Evolutionary conservation across 2,888 invertebrate species (phyloP).

Genomic region (Diplazon laetatorius): DNA sequence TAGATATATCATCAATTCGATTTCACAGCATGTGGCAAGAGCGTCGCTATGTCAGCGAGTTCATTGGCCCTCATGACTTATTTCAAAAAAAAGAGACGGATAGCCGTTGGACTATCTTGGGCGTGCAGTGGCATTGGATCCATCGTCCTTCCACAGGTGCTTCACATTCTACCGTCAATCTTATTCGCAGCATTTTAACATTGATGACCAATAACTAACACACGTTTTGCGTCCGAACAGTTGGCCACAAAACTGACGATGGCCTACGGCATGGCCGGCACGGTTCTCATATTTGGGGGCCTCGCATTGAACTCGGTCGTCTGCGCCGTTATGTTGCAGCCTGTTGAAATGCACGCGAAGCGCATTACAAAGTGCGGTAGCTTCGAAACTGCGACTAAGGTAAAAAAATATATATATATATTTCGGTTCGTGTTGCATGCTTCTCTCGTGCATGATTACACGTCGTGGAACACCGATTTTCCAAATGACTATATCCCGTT

Average conservation of each 20-base stretch:
- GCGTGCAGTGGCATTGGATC: conserved; percentile 89
- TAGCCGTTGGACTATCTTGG: conserved; percentile 89
- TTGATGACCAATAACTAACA: conserved; percentile 17
- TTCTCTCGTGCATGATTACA: too few species aligned
- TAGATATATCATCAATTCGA: too few species aligned
- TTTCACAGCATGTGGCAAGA: conserved; percentile 85
- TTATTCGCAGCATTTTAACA: too few species aligned
- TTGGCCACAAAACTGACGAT: conserved; percentile 87
- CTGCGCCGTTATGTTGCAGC: conserved; percentile 88
- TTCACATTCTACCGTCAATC: too few species aligned
- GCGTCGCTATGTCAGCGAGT: conserved; percentile 87
- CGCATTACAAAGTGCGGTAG: conserved; percentile 73
- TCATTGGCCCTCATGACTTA: conserved; percentile 89
- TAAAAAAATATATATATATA: conserved; percentile 48
- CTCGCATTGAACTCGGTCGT: conserved; percentile 88
- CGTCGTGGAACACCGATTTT: too few species aligned
- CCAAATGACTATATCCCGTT: too few species aligned
- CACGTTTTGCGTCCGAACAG: conserved; percentile 71
- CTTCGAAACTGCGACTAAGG: background rate
- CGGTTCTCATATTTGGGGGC: conserved; percentile 87
- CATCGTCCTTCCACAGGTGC: conserved; percentile 86
- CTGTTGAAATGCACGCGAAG: conserved; percentile 89
- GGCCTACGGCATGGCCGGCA: conserved; percentile 86
- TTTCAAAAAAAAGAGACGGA: conserved; percentile 87
- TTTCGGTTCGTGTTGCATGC: background rate